Conservation (phyloP, 1,140 invertebrate genomes). For the Saccostrea cuccullata region DNA sequence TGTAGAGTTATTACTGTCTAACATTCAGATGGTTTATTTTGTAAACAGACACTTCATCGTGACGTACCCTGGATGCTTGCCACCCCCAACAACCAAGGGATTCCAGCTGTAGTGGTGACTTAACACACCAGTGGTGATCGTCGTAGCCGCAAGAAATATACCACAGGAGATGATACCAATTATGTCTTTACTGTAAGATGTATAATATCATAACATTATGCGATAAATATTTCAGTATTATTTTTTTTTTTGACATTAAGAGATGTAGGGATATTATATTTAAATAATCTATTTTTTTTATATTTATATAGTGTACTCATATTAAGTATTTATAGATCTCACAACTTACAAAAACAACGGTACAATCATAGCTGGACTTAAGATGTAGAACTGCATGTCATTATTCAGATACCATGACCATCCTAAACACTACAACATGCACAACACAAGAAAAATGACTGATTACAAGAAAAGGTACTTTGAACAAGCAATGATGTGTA, state of each 20-base stretch:
- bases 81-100: not conserved
- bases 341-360: constrained; percentile 66
- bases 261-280: no score
- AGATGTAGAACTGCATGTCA: constrained; percentile 87
- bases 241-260: no score
- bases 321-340: not conserved
- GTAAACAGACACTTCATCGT: no score
- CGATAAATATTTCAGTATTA: not conserved
- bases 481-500: no score
- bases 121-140: constrained; percentile 16
- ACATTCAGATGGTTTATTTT: no score
- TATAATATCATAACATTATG: not conserved
- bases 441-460: not conserved
- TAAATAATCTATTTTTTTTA: no score
- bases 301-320: no score
- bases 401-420: constrained; percentile 89
- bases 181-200: not conserved
- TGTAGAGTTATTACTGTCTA: no score
- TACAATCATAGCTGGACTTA: constrained; percentile 82
- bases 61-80: not conserved
- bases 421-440: constrained; percentile 83
- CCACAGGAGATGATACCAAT: not conserved
- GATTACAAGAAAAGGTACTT: no score
- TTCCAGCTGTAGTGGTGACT: not conserved
- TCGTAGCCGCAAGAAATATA: not conserved